Conservation (phyloP, 2,797 vertebrate genomes). For the Urosaurus nigricauda region DNA sequence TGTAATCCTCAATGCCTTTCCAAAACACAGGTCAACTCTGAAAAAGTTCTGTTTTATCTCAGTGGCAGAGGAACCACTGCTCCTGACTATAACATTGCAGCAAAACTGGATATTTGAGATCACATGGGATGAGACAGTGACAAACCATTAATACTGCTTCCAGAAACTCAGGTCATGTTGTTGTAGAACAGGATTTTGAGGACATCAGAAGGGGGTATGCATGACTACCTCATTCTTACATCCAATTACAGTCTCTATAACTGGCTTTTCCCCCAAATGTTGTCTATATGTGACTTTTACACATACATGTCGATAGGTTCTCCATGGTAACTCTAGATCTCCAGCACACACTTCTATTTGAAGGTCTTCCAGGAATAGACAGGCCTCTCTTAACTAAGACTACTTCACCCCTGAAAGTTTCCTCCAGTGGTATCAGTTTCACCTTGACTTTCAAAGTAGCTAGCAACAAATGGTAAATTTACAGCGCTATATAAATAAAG, state of each 20-base stretch:
- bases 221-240: background rate
- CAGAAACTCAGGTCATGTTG: background rate
- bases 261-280: background rate
- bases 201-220: no score
- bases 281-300: background rate
- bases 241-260: background rate
- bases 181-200: background rate
- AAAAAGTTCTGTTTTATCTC: background rate
- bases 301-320: background rate
- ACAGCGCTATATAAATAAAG: no score
- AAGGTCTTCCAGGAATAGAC: background rate
- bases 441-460: background rate
- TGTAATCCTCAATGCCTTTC: background rate
- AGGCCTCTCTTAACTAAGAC: background rate
- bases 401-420: background rate
- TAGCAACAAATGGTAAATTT: background rate
- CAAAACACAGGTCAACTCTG: background rate
- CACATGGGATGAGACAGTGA: background rate
- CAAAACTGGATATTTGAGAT: background rate
- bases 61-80: background rate
- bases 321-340: background rate
- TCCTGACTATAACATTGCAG: background rate
- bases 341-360: background rate
- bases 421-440: background rate
- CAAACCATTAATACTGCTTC: background rate